A percentile compares a stretch with the other conserved stretches of the same genome.
These are phyloP conservation scores for Invenusta paracnida DNA, from an alignment of 2,888 invertebrate species.

Conservation along the genomic window DNA sequence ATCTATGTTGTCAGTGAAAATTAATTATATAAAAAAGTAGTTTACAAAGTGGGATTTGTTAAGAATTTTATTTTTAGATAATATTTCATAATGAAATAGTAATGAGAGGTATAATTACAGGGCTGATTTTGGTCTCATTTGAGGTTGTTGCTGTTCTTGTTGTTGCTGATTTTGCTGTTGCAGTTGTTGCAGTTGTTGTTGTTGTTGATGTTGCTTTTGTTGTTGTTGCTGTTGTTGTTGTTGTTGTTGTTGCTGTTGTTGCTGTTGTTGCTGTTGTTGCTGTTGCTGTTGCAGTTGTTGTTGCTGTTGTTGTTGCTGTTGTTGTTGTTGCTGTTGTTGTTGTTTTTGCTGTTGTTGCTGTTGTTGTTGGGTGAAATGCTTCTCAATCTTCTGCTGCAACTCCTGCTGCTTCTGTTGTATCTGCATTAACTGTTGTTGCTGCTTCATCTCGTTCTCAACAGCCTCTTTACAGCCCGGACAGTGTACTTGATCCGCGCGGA, in stretches of 20 bases:
- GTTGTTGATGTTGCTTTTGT: background rate
- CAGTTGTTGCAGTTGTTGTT: background rate
- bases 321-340: background rate
- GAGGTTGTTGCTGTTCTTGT: background rate
- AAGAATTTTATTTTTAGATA: too few relatives aligned
- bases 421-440: slow-evolving; percentile 15
- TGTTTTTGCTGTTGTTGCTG: background rate
- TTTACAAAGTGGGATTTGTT: too few relatives aligned
- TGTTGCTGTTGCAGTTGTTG: background rate
- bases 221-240: background rate
- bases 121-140: slow-evolving; percentile 1
- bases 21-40: too few relatives aligned
- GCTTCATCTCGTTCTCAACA: background rate
- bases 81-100: too few relatives aligned
- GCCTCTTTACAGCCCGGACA: slow-evolving; percentile 30
- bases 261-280: slow-evolving; percentile 5
- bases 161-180: background rate
- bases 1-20: too few relatives aligned
- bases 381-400: background rate
- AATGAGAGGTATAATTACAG: background rate
- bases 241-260: background rate
- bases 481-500: background rate
- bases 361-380: background rate
- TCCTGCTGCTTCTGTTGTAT: slow-evolving; percentile 13
- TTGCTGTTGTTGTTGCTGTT: background rate